Percentiles rank a stretch among this genome's conserved stretches.
Conservation (phyloP, 30 jellyfish, hydroid and myxozoan genomes). For the Hydractinia symbiolongicarpus region DNA sequence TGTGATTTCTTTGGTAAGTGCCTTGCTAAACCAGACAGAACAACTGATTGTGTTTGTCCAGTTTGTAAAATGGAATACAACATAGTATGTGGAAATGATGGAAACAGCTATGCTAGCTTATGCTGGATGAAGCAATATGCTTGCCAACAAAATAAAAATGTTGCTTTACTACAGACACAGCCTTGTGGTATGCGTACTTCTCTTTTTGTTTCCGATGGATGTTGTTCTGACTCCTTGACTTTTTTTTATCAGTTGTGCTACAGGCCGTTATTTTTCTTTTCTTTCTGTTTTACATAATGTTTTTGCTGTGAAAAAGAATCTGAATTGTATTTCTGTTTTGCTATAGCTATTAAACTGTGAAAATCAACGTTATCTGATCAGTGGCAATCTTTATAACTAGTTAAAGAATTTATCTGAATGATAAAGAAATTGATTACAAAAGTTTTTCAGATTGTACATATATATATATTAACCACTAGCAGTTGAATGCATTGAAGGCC, state of each 20-base stretch:
- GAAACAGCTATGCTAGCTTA: not conserved
- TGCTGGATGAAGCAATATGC: constrained; percentile 20
- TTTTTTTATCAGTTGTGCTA: constrained; percentile 8
- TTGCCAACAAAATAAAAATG: not conserved
- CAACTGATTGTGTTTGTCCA: constrained; percentile 20
- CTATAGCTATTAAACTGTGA: no score
- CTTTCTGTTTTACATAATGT: no score
- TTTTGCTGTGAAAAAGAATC: no score
- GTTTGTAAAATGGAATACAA: not conserved
- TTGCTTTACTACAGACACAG: not conserved
- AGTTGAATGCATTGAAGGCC: no score
- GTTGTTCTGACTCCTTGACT: not conserved
- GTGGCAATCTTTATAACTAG: no score
- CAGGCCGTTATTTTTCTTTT: no score
- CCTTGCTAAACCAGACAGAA: constrained; percentile 16
- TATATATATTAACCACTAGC: no score
- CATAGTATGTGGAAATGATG: constrained; percentile 6
- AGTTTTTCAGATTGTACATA: no score
- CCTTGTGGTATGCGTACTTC: not conserved
- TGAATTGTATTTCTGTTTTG: no score
- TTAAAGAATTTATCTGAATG: no score
- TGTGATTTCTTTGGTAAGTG: not conserved
- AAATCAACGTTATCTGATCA: no score
- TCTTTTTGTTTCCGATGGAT: not conserved
- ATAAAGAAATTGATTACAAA: no score